Percentiles rank a stretch among this genome's conserved stretches.
Evolutionary conservation across 1,140 invertebrate species (phyloP).

Genomic region (Meloidogyne hapla): DNA sequence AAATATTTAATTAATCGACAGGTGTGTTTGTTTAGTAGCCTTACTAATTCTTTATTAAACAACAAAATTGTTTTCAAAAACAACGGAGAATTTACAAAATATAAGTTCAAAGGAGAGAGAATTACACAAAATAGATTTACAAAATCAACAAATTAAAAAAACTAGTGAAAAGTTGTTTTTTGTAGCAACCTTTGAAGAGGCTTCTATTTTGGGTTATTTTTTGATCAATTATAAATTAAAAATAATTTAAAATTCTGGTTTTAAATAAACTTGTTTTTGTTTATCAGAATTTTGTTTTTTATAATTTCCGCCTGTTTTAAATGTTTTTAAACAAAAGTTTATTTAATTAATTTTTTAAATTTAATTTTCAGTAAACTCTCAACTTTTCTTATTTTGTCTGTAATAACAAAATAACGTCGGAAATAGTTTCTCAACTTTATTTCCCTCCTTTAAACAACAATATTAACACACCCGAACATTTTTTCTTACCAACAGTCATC

Average conservation of each 20-base stretch:
- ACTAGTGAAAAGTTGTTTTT: neutral
- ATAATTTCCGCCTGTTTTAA: neutral
- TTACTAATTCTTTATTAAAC: neutral
- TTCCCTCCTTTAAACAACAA: neutral
- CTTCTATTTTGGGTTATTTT: neutral
- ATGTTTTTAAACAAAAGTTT: neutral
- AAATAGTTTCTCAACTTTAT: neutral
- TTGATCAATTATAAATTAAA: neutral
- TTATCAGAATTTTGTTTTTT: neutral
- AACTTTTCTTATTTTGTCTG: neutral
- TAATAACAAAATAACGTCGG: neutral
- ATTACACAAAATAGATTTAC: neutral
- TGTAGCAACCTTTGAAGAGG: neutral
- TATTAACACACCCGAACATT: neutral
- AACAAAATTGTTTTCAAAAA: neutral
- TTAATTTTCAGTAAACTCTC: neutral
- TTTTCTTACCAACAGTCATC: neutral
- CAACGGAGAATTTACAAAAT: slow-evolving; percentile 1
- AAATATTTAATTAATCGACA: neutral
- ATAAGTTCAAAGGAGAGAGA: neutral
- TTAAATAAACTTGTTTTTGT: neutral
- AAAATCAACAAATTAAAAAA: neutral
- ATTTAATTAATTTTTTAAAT: neutral
- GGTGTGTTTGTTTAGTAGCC: neutral
- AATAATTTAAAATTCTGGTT: neutral